These are phyloP conservation scores for Dendrocincla tyrannina DNA, from an alignment of 2,797 vertebrate species.

Conservation along the genomic window DNA sequence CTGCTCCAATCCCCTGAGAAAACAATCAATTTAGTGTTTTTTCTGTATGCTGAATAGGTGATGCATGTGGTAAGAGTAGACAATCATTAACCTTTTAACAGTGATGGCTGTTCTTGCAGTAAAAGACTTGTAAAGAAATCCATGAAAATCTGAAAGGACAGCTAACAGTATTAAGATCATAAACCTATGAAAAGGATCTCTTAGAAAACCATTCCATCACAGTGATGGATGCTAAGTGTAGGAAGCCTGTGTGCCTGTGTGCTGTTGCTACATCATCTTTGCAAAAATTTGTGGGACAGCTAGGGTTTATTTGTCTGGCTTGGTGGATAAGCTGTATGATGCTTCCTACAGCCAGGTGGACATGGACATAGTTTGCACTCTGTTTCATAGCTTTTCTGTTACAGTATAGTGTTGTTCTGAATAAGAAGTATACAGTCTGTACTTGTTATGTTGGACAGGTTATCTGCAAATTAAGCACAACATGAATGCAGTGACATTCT, in stretches of 20 bases:
- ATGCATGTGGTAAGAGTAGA: background rate
- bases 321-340: background rate
- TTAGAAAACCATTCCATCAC: background rate
- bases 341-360: background rate
- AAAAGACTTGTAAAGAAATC: background rate
- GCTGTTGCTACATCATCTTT: background rate
- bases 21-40: background rate
- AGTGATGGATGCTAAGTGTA: background rate
- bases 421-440: background rate
- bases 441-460: background rate
- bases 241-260: background rate
- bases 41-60: background rate
- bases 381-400: background rate
- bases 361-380: background rate
- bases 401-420: background rate
- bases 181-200: background rate
- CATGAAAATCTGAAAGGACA: background rate
- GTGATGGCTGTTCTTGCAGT: background rate
- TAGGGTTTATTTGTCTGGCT: background rate
- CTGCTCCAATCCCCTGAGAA: background rate
- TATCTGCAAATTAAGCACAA: background rate
- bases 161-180: background rate
- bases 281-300: background rate
- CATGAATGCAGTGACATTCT: background rate
- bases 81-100: background rate